Evolutionary conservation across 2,113 vertebrate genomes (phyloP).

Genomic region (Pholis gunnellus): DNA sequence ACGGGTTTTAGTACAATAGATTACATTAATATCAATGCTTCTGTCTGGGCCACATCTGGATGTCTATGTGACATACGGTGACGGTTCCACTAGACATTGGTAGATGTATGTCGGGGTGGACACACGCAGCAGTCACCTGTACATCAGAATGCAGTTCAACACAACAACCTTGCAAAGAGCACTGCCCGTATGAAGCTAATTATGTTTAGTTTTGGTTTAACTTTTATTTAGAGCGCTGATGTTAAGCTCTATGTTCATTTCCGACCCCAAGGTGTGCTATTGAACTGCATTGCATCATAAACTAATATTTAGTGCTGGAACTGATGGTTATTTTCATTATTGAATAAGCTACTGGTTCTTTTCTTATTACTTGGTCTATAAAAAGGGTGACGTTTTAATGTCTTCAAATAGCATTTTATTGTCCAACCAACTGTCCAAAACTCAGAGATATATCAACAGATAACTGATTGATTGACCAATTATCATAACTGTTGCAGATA

Average conservation of each 20-base stretch:
- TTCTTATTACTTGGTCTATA: background rate
- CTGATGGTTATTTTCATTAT: background rate
- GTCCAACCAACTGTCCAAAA: background rate
- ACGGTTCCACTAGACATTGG: background rate
- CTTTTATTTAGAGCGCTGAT: background rate
- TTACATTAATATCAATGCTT: background rate
- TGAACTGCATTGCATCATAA: background rate
- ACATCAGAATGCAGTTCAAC: background rate
- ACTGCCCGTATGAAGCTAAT: background rate
- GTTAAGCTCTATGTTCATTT: background rate
- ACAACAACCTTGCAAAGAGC: background rate
- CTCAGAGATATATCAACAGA: background rate
- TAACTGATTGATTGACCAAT: background rate
- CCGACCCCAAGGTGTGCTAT: background rate
- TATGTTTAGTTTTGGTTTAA: background rate
- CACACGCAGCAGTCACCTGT: constrained; percentile 22
- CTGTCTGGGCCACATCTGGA: constrained; percentile 19
- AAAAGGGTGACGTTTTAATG: background rate
- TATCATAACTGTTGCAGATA: background rate
- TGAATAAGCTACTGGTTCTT: too few species aligned
- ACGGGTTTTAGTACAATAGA: background rate
- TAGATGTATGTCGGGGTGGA: constrained; percentile 5
- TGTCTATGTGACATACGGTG: background rate
- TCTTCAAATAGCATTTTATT: background rate
- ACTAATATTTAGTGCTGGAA: background rate